These are phyloP conservation scores for Gastrophryne carolinensis DNA, from an alignment of 2,797 vertebrate genomes.

Conservation along the genomic window DNA sequence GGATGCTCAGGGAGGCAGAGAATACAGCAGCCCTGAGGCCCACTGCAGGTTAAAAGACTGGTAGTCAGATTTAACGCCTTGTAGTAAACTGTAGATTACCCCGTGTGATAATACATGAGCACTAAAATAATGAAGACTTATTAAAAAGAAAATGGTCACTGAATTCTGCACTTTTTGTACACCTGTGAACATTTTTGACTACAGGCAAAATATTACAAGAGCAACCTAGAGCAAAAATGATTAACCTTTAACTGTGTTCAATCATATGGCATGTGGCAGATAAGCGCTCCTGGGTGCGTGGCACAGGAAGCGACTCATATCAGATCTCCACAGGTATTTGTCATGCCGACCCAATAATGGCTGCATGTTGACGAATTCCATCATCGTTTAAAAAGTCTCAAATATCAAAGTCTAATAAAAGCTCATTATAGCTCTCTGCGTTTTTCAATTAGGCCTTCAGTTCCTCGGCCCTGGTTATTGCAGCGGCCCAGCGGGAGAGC, in stretches of 20 bases:
- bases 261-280: not conserved
- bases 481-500: constrained; percentile 20
- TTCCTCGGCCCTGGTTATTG: constrained; percentile 53
- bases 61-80: too few species aligned
- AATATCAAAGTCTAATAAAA: constrained; percentile 54
- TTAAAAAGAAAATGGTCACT: too few species aligned
- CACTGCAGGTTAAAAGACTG: too few species aligned
- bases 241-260: constrained; percentile 14
- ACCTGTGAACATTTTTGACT: not conserved
- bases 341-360: constrained; percentile 31
- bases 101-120: too few species aligned
- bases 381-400: constrained; percentile 33
- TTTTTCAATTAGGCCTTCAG: constrained; percentile 56
- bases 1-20: too few species aligned
- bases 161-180: not conserved
- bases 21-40: too few species aligned
- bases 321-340: constrained; percentile 36
- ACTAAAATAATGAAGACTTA: too few species aligned
- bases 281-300: not conserved
- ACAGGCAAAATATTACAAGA: constrained; percentile 18
- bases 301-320: constrained; percentile 32
- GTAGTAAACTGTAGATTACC: too few species aligned
- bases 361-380: constrained; percentile 40
- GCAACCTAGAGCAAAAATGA: constrained; percentile 2
- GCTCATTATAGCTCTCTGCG: constrained; percentile 39